Evolutionary conservation across 1,140 invertebrate species (phyloP).

Genomic region (Latrodectus geometricus): DNA sequence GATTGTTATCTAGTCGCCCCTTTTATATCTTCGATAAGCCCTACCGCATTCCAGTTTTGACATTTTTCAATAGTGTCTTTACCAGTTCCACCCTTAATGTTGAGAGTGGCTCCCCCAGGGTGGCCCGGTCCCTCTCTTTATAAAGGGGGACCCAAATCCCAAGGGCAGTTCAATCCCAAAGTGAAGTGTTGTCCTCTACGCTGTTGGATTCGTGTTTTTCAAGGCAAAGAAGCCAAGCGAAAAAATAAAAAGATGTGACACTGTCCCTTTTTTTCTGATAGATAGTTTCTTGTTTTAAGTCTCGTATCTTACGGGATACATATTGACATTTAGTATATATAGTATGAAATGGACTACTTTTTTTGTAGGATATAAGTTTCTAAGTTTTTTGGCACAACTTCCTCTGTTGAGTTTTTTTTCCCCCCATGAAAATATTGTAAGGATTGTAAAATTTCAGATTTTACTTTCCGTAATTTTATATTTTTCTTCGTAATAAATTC

Average conservation of each 20-base stretch:
- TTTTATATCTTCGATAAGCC: not conserved
- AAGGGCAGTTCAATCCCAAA: not conserved
- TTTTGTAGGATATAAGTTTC: not conserved
- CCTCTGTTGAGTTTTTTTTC: too few species aligned
- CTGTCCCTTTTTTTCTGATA: not conserved
- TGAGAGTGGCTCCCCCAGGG: not conserved
- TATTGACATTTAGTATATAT: not conserved
- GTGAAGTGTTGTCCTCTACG: not conserved
- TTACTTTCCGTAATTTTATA: too few species aligned
- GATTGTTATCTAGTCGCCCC: not conserved
- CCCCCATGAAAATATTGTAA: too few species aligned
- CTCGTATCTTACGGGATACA: conserved; percentile 31
- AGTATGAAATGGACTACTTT: not conserved
- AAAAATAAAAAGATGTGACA: not conserved
- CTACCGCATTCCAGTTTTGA: not conserved
- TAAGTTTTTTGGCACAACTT: not conserved
- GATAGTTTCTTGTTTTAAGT: conserved; percentile 37
- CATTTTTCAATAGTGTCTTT: conserved; percentile 7
- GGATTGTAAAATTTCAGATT: too few species aligned
- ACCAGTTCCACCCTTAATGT: not conserved
- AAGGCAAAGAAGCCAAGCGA: not conserved
- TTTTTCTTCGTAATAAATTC: too few species aligned
- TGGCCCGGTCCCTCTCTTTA: not conserved
- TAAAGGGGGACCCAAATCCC: not conserved
- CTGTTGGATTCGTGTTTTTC: conserved; percentile 1